Evolutionary conservation across 1,140 invertebrate species (phyloP).

Genomic region (Cydia amplana): DNA sequence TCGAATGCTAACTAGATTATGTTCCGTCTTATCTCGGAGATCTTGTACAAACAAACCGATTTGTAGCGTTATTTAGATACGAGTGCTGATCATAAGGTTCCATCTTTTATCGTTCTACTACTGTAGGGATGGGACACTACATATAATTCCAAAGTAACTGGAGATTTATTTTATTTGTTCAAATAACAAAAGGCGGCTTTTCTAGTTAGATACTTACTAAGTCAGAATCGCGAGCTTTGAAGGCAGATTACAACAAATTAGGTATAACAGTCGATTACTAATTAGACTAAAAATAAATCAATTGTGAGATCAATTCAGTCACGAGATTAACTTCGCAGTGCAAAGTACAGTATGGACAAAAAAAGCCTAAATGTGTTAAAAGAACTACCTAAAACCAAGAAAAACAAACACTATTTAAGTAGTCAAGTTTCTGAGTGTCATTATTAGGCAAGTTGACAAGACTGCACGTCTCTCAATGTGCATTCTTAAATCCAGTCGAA

Average conservation of each 20-base stretch:
- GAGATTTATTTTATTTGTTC: not conserved
- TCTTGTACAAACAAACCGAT: conserved; percentile 61
- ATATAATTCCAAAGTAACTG: not conserved
- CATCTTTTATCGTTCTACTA: conserved; percentile 45
- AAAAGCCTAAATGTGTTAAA: not conserved
- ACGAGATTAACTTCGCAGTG: not conserved
- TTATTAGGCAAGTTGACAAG: not conserved
- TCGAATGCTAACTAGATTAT: conserved; percentile 56
- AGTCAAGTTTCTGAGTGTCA: not conserved
- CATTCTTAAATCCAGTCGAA: not conserved
- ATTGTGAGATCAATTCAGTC: too few relatives aligned
- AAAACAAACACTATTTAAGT: not conserved
- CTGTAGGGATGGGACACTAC: conserved; percentile 42
- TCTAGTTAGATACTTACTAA: too few relatives aligned
- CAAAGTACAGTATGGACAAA: too few relatives aligned
- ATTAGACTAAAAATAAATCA: too few relatives aligned
- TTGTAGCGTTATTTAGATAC: conserved; percentile 58
- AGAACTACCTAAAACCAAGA: not conserved
- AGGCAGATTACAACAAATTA: too few relatives aligned
- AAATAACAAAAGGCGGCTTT: too few relatives aligned
- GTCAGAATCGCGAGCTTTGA: too few relatives aligned
- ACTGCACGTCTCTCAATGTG: conserved; percentile 4
- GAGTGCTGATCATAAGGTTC: conserved; percentile 49
- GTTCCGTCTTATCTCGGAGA: conserved; percentile 55
- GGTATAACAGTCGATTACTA: too few relatives aligned